Evolutionary conservation across 1,140 invertebrate species (phyloP), one percentile per base, ranked within the genome.

Genomic region (Trichonephila clavata): DNA sequence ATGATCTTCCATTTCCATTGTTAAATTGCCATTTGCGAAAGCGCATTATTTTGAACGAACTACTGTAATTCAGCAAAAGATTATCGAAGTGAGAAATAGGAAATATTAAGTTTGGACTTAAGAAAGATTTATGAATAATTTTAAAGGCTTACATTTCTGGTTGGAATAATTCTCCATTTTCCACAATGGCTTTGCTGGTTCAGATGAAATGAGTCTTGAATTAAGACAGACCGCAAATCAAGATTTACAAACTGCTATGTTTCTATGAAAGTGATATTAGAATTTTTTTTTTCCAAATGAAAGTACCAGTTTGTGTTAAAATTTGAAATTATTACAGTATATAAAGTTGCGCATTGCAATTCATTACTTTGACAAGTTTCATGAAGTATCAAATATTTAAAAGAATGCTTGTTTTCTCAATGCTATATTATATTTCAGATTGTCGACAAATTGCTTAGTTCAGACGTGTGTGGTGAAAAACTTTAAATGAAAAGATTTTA

Each of bases 91-190:
- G 71, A 77, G 71, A 77, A 77, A 77, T 77, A 77, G 71, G 71
- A 27, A 32, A 77, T 77, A 77, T 77, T 77, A 77, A 77, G 71
- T 77, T 77, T 32, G 71, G 27, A 32, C 32, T 77, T 77, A 77
- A 77, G 71, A 32, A 77, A 77, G 71, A 77, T 77, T 77, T 77
- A 77, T 77, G 71, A 77, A 77, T 77, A 77, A 77, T 77, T 77
- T 77, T 32, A 27, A 77, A 27, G 27, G 71, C 27, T 77, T 77
- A 77, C 71, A 77, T 32, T 77, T 77, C 27, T 77, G 71, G 71
- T 77, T 32, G 27, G 18, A 77, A 77, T 77, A 77, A 77, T 77
- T 77, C 71, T 20, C 71, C 27, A 77, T 77, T 77, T 39, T 20
- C 27, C 4, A 24, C 32, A 27, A 32, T 18, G 27, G 18, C 27